phyloP scores from a whole-genome alignment of 2,113 vertebrate genomes.

The Archilochus colubris region DNA sequence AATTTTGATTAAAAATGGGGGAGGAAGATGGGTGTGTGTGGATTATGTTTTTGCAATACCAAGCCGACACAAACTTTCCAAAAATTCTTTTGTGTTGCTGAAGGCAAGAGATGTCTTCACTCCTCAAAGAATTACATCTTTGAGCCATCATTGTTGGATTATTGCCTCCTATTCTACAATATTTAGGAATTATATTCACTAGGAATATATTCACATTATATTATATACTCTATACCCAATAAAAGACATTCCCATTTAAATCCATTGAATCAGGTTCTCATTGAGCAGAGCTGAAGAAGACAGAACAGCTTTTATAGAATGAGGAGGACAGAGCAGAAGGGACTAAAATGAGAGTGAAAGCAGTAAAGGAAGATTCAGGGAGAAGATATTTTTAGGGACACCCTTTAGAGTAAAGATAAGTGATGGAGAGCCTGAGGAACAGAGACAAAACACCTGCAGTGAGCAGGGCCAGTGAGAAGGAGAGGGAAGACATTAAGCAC shows the following conservation, averaged over 20 bases:
- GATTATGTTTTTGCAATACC: not conserved
- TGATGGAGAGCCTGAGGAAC: not conserved
- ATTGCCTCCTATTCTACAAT: not conserved
- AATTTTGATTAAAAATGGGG: not conserved
- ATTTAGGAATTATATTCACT: not conserved
- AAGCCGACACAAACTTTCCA: not conserved
- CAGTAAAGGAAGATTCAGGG: conserved; percentile 2
- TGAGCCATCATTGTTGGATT: not conserved
- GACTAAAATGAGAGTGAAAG: not conserved
- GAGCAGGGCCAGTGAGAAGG: not conserved
- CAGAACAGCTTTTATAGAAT: not conserved
- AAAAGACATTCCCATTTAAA: not conserved
- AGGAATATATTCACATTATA: too few species aligned
- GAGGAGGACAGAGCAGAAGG: not conserved
- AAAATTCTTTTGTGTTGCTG: not conserved
- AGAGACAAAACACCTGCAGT: conserved; percentile 20
- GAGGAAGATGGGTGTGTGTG: not conserved
- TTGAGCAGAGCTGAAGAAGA: not conserved
- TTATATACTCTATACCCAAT: not conserved
- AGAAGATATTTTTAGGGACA: conserved; percentile 16
- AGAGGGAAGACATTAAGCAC: conserved; percentile 22
- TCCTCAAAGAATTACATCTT: not conserved
- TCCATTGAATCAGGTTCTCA: not conserved
- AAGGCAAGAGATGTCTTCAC: not conserved
- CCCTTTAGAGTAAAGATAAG: not conserved